These are phyloP conservation scores for Cheilosia urbana DNA, from an alignment of 2,888 invertebrate genomes.

Conservation along the genomic window DNA sequence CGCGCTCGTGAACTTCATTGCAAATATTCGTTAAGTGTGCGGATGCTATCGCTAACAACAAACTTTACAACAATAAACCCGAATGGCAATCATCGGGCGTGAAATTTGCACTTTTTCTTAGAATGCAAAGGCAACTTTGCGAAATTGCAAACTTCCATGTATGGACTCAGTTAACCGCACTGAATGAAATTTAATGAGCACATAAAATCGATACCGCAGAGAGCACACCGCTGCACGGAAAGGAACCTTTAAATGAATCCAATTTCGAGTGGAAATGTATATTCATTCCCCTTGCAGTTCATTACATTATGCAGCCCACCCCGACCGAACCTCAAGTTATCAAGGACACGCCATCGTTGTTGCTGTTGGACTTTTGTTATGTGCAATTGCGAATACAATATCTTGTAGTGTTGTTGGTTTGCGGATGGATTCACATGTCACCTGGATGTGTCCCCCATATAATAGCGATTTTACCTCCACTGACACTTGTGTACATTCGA, in stretches of 20 bases:
- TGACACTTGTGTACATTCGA: background rate
- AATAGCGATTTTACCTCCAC: slow-evolving; percentile 22
- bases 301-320: slow-evolving; percentile 11
- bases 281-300: slow-evolving; percentile 11
- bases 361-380: slow-evolving; percentile 18
- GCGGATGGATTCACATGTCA: slow-evolving; percentile 14
- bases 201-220: slow-evolving; percentile 54
- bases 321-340: background rate
- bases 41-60: background rate
- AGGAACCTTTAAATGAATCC: slow-evolving; percentile 36
- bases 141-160: slow-evolving; percentile 15
- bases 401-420: slow-evolving; percentile 20
- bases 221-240: slow-evolving; percentile 36
- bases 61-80: slow-evolving; percentile 8
- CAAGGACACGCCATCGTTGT: slow-evolving; percentile 40
- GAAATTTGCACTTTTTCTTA: background rate
- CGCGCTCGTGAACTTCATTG: slow-evolving; percentile 19
- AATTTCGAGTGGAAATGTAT: slow-evolving; percentile 36
- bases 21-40: slow-evolving; percentile 4
- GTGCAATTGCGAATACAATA: slow-evolving; percentile 49
- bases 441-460: slow-evolving; percentile 22
- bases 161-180: background rate
- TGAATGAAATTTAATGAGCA: slow-evolving; percentile 56
- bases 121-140: background rate
- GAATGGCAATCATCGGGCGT: background rate